Percentiles rank a stretch among this genome's conserved stretches.
phyloP scores from a whole-genome alignment of 2,113 vertebrate species.

The Pundamilia nyererei region DNA sequence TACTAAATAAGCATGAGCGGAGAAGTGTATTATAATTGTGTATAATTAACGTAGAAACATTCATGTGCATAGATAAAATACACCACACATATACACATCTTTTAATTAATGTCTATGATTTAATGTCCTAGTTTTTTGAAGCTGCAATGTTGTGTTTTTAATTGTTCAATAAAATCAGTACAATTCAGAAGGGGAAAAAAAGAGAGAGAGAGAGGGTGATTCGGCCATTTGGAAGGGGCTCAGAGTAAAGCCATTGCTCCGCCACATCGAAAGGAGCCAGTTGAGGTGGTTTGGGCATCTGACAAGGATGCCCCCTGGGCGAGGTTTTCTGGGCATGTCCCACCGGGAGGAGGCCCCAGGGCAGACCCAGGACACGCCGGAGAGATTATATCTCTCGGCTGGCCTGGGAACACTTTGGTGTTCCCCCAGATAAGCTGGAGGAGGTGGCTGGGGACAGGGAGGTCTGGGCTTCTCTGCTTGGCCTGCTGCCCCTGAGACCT shows the following conservation, averaged over 20 bases:
- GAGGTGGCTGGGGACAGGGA: not conserved
- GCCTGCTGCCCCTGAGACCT: not conserved
- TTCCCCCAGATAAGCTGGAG: not conserved
- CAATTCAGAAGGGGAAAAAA: not conserved
- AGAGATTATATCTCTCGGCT: not conserved
- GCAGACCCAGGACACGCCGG: not conserved
- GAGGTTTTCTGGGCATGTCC: not conserved
- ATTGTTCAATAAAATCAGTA: slow-evolving; percentile 26
- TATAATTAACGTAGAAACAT: not conserved
- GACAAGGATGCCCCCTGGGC: not conserved
- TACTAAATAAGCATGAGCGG: slow-evolving; percentile 45
- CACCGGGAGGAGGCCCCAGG: not conserved
- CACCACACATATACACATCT: not conserved
- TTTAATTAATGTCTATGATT: not conserved
- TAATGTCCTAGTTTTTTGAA: not conserved
- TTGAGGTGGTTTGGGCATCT: not conserved
- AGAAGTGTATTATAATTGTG: not conserved
- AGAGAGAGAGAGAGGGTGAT: not conserved
- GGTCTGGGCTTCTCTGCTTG: not conserved
- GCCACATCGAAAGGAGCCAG: not conserved
- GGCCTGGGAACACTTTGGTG: not conserved
- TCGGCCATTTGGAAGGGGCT: not conserved
- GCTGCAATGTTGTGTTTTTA: not conserved
- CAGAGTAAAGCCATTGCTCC: not conserved
- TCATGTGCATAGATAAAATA: not conserved